Evolutionary conservation across 1,140 invertebrate genomes (phyloP), one percentile per base, ranked within the genome.

Genomic region (Phortica variegata): DNA sequence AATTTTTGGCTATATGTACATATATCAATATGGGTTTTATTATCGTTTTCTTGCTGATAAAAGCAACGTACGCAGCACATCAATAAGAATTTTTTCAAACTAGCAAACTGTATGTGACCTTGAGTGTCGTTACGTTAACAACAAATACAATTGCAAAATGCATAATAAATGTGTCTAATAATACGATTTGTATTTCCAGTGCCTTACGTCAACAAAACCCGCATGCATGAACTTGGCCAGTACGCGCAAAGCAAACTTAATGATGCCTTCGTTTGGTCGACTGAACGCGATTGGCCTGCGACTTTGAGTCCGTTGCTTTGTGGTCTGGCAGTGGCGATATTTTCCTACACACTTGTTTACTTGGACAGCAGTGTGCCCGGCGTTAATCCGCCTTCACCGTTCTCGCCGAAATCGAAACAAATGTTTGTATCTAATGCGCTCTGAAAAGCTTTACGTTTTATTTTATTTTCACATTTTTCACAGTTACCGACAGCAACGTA

Each of bases 321-420:
- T 55, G 71, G 71, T 3, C 38, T 73, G 3, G 12, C 56, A 0
- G 53, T 73, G 29, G 47, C 60, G 7, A 29, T 65, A 32, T 79
- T 80, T 47, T 78, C 72, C 4, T 79, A 75, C 58, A 54, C 74
- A 18, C 72, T 80, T 37, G 77, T 80, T 10, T 81, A 79, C 62
- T 66, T 80, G 42, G 79, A 81, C 56, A 80, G 79, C 16, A 66
- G 69, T 41, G 61, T 77, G 18, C 79, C 79, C 1, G 79, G 79
- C 13, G 57, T 79, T 3, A 65, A 68, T 56, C 79, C 79, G 6
- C 79, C 79, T 3, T 74, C 77, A 32, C 78, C 78, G 6, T 73
- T 80, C 26, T 77, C 77, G 44, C 72, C 77, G 16, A 56, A 50
- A 23, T 59, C 63, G 15, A 69, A 63, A 47, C 44, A 58, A 33